Percentiles rank a stretch among this genome's conserved stretches.
phyloP scores from a whole-genome alignment of 2,113 vertebrate species.

The Pterocles burchelli region DNA sequence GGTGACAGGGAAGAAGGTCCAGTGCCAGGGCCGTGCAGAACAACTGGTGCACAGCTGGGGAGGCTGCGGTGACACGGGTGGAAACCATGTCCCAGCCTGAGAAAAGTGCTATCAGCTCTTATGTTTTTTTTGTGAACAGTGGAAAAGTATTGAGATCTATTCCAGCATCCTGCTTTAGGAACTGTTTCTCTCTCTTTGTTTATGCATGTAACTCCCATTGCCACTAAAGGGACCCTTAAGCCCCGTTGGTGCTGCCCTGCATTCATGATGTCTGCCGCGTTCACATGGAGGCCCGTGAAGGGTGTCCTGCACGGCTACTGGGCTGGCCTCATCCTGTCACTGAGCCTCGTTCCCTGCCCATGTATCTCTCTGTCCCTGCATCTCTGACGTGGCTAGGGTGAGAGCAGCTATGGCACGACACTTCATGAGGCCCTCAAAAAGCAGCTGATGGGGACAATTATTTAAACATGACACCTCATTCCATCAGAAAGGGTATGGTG shows the following conservation, averaged over 20 bases:
- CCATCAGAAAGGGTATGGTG: not conserved
- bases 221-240: slow-evolving; percentile 14
- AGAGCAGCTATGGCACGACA: not conserved
- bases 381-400: not conserved
- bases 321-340: not conserved
- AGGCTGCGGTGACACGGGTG: rapidly evolving
- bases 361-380: not conserved
- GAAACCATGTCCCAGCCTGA: not conserved
- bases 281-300: not conserved
- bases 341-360: not conserved
- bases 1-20: not conserved
- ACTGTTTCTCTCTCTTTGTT: slow-evolving; percentile 37
- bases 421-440: slow-evolving; percentile 6
- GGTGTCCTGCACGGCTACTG: not conserved
- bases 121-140: not conserved
- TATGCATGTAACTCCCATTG: slow-evolving; percentile 48
- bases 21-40: rapidly evolving
- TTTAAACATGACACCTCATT: slow-evolving; percentile 42
- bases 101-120: not conserved
- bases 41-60: not conserved
- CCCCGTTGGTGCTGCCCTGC: not conserved
- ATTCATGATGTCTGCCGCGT: not conserved
- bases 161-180: slow-evolving; percentile 30
- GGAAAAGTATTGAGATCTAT: slow-evolving; percentile 40
- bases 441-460: slow-evolving; percentile 32